Percentiles rank a stretch among this genome's conserved stretches.
These are phyloP conservation scores for Halcyon badia DNA, from an alignment of 2,797 vertebrate genomes.

Conservation along the genomic window DNA sequence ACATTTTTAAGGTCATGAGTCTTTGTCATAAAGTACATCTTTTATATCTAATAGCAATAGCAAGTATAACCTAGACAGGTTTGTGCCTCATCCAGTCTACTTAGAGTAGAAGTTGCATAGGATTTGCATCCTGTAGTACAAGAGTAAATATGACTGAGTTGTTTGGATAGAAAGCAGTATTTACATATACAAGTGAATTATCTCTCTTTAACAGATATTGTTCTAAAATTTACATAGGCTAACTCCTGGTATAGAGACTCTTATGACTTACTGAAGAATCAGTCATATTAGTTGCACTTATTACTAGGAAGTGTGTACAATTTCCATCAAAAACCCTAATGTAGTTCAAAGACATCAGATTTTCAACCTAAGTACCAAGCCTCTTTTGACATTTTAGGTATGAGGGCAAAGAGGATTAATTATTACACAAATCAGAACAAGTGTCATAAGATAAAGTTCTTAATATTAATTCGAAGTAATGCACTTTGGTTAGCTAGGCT, in stretches of 20 bases:
- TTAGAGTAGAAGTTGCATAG: background rate
- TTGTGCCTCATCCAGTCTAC: background rate
- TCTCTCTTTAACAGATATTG: background rate
- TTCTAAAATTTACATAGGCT: background rate
- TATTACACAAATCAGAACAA: background rate
- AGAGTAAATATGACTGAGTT: background rate
- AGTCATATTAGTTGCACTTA: background rate
- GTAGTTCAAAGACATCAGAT: background rate
- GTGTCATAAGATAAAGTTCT: background rate
- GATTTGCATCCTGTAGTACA: background rate
- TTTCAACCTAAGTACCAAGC: background rate
- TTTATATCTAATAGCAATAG: background rate
- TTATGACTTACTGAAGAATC: background rate
- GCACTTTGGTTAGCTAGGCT: background rate
- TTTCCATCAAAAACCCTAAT: background rate
- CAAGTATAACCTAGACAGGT: background rate
- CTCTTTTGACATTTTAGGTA: background rate
- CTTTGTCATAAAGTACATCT: background rate
- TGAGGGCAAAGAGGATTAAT: background rate
- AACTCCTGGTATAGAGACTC: background rate
- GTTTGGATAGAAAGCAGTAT: background rate
- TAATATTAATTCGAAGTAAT: background rate
- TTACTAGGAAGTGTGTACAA: background rate
- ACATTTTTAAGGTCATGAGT: background rate
- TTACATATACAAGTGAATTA: background rate